Evolutionary conservation across 2,113 vertebrate species (phyloP).

Genomic region (Heptranchias perlo): DNA sequence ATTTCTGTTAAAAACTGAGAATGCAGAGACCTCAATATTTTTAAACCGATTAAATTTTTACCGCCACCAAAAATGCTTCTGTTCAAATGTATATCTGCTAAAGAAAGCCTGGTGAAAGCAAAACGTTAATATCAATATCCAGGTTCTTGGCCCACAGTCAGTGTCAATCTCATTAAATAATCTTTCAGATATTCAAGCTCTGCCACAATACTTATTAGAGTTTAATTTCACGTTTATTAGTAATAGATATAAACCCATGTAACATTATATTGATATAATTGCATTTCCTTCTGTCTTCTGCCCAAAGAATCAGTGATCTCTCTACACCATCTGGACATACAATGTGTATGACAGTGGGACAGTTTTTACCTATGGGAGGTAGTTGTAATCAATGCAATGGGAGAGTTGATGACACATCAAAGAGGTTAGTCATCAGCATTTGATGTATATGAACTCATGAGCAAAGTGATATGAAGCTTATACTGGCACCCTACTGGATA

Average conservation of each 20-base stretch:
- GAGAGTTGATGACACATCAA: not conserved
- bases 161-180: not conserved
- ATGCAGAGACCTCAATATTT: not conserved
- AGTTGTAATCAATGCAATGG: not conserved
- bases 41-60: not conserved
- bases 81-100: not conserved
- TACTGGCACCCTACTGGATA: too few species aligned
- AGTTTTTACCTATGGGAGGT: not conserved
- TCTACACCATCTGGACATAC: not conserved
- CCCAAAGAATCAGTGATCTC: not conserved
- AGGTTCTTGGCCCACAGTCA: not conserved
- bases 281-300: not conserved
- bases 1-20: constrained; percentile 14
- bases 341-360: not conserved
- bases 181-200: not conserved
- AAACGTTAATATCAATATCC: not conserved
- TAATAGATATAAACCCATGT: not conserved
- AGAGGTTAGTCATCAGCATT: not conserved
- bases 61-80: not conserved
- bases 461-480: too few species aligned
- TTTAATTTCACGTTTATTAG: not conserved
- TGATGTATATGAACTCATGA: too few species aligned
- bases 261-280: not conserved
- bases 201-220: not conserved
- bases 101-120: not conserved